A percentile compares a stretch with the other conserved stretches of the same genome.
Conservation (phyloP, 2,888 invertebrate species). For the Hoplodrina ambigua region DNA sequence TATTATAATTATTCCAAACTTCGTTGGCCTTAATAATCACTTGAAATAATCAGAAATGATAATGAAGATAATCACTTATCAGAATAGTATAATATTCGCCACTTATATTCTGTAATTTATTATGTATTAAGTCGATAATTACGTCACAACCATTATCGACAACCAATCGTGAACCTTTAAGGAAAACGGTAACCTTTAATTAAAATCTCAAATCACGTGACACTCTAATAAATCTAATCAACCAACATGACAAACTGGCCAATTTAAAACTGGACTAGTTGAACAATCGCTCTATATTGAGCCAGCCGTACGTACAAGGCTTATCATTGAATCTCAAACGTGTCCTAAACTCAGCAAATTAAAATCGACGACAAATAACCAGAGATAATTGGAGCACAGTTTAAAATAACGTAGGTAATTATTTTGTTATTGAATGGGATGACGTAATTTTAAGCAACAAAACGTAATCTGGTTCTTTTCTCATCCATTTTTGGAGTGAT, state of each 20-base stretch:
- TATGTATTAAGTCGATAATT: slow-evolving; percentile 17
- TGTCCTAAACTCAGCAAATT: slow-evolving; percentile 56
- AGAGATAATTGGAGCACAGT: slow-evolving; percentile 61
- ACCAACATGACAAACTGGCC: slow-evolving; percentile 50
- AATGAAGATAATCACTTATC: slow-evolving; percentile 27
- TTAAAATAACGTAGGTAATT: slow-evolving; percentile 55
- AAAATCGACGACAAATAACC: slow-evolving; percentile 66
- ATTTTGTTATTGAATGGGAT: slow-evolving; percentile 60
- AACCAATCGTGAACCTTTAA: slow-evolving; percentile 29
- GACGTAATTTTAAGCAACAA: slow-evolving; percentile 64
- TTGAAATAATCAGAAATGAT: slow-evolving; percentile 20
- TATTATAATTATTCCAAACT: slow-evolving; percentile 8
- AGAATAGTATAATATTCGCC: slow-evolving; percentile 9
- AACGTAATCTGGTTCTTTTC: slow-evolving; percentile 65
- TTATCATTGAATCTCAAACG: slow-evolving; percentile 58
- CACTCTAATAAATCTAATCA: slow-evolving; percentile 53
- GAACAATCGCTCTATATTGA: slow-evolving; percentile 63
- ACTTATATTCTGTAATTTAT: neutral
- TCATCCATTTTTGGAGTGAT: slow-evolving; percentile 85
- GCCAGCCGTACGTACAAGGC: slow-evolving; percentile 41
- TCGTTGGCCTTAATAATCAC: neutral
- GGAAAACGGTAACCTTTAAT: slow-evolving; percentile 56
- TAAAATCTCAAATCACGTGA: slow-evolving; percentile 53
- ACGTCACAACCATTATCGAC: slow-evolving; percentile 18
- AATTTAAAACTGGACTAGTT: slow-evolving; percentile 48